Base-by-base conservation (phyloP, 2,113 vertebrate species). In the Thalassarche chlororhynchos region DNA sequence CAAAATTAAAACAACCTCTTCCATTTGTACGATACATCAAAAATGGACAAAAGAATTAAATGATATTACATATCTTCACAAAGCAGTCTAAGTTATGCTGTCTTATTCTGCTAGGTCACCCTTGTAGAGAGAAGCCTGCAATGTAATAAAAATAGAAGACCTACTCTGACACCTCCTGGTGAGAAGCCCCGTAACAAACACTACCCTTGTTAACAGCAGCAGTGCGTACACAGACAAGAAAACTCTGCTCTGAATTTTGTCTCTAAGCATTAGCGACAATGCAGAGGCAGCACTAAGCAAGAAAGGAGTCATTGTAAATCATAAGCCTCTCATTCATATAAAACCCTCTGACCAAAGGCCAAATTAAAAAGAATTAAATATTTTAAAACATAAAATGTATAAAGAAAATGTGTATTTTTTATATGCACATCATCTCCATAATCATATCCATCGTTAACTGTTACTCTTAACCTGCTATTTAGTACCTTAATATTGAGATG, bases 161-260 rank as follows among this genome's bases (percentile, higher is more conserved):
- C 94, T 61, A 69, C 74, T 58, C 94, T 88, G 97, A 97, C 98
- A 97, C 93, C 98, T 98, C 36, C 97, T 98, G 98, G 97, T 40
- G 57, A 90, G 49, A 83, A 91, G n/a, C 16, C 17, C 66, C 10
- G 0, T 16, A 36, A 19, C 46, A 66, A 44, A 31, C 38, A 12
- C 42, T 17, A 42, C 44, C 36, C 80, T 36, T 19, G 42, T 52
- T 20, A 40, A 40, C 60, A 58, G 12, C 51, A 60, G 26, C 46
- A 4, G 55, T 1, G 57, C 9, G 5, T 1, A n/a, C 15, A 19
- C 34, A 36, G 32, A 34, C 4, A 31, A 9, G 19, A 62, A 12
- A 42, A 12, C 13, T 40, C 34, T 8, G 52, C 58, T 36, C 72
- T 23, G 40, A 16, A 26, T 8, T 52, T 36, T 38, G 9, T 13